Evolutionary conservation across 1,140 invertebrate species (phyloP).

Genomic region (Aplysia californica): DNA sequence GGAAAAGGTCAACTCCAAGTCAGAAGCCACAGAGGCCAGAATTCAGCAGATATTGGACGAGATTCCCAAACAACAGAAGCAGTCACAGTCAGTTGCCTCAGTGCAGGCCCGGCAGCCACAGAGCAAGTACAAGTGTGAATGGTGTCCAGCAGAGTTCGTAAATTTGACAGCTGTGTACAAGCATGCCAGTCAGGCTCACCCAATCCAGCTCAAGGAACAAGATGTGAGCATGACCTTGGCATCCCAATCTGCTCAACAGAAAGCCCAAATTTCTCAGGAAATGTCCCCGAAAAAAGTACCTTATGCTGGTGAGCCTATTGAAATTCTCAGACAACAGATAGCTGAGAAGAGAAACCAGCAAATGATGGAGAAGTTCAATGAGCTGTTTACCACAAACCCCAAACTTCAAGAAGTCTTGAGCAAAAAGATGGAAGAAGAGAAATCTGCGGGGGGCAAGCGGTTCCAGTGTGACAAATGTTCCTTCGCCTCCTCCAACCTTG

Average conservation of each 20-base stretch:
- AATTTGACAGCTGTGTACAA: slow-evolving; percentile 53
- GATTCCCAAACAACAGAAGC: slow-evolving; percentile 9
- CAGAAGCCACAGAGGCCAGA: slow-evolving; percentile 20
- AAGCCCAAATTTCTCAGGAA: too few species aligned
- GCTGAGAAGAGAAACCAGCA: slow-evolving; percentile 24
- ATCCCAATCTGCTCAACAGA: background rate
- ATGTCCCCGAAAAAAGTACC: background rate
- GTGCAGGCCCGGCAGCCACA: too few species aligned
- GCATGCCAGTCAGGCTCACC: slow-evolving; percentile 53
- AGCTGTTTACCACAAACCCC: background rate
- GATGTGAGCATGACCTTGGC: slow-evolving; percentile 31
- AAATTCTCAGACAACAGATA: slow-evolving; percentile 24
- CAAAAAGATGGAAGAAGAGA: slow-evolving; percentile 38
- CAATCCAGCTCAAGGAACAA: slow-evolving; percentile 49
- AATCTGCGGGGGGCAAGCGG: background rate
- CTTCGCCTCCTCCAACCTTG: slow-evolving; percentile 55
- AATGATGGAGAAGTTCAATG: slow-evolving; percentile 11
- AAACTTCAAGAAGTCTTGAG: slow-evolving; percentile 18
- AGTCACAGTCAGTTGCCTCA: too few species aligned
- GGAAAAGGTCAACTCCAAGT: too few species aligned
- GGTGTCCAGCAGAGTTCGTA: slow-evolving; percentile 57
- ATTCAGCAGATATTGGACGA: slow-evolving; percentile 27
- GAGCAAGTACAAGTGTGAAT: slow-evolving; percentile 51
- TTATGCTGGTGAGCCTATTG: background rate
- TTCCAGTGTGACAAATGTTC: slow-evolving; percentile 62